A percentile compares a stretch with the other conserved stretches of the same genome.
phyloP scores from a whole-genome alignment of 2,113 vertebrate species.

The Colaptes auratus region DNA sequence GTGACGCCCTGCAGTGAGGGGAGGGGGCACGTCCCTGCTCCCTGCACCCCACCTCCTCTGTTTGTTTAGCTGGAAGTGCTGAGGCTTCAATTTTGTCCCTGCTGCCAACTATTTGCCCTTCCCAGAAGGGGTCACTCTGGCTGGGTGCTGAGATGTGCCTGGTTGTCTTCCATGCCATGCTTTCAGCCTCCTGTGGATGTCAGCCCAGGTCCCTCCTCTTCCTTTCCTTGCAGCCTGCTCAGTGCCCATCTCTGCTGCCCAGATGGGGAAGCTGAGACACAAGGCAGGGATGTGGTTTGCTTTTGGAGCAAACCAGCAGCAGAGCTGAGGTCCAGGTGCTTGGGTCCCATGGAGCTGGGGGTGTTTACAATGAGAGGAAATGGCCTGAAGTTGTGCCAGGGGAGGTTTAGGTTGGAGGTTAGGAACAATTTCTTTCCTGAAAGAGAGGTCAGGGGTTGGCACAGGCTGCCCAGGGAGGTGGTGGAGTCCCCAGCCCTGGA shows the following conservation, averaged over 20 bases:
- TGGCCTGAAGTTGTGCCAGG: no score
- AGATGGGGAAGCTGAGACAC: slow-evolving; percentile 5
- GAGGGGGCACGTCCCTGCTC: accelerated
- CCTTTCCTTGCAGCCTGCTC: background rate
- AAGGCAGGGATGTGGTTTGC: accelerated
- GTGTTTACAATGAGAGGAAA: no score
- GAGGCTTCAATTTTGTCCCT: background rate
- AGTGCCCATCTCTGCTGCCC: accelerated
- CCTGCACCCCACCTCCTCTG: accelerated
- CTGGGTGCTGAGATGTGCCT: accelerated
- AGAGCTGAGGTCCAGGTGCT: accelerated
- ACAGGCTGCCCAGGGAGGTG: no score
- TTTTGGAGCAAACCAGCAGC: accelerated
- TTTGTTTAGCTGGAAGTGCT: no score
- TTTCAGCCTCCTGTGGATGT: background rate
- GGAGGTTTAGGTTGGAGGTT: no score
- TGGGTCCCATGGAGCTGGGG: accelerated
- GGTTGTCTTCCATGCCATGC: accelerated
- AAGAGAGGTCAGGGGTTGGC: no score
- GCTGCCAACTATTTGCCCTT: background rate
- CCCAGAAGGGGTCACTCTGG: background rate
- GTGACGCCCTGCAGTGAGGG: background rate
- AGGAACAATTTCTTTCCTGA: no score
- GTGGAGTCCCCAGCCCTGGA: no score
- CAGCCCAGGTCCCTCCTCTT: slow-evolving; percentile 4